Conservation (phyloP, 2,113 vertebrate species). For the Chrysemys picta region DNA sequence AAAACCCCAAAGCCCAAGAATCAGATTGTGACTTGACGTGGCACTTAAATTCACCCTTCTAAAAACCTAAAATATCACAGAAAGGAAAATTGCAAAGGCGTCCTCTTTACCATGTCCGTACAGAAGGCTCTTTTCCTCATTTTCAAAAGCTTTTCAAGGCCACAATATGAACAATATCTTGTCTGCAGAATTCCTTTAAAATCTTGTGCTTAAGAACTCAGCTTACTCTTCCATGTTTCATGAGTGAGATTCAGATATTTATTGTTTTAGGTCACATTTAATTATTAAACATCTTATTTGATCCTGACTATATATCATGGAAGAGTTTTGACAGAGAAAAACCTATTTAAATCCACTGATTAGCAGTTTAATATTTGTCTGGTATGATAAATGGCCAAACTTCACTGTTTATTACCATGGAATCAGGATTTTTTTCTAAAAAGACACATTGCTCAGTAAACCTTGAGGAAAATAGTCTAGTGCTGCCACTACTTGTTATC, state of each 20-base stretch:
- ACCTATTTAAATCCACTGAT: not conserved
- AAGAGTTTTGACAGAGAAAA: constrained; percentile 22
- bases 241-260: not conserved
- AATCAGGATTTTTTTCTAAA: constrained; percentile 71
- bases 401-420: constrained; percentile 54
- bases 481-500: constrained; percentile 30
- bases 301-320: not conserved
- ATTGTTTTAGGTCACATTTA: constrained; percentile 2
- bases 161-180: constrained; percentile 32
- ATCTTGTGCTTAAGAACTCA: not conserved
- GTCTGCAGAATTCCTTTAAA: constrained; percentile 57
- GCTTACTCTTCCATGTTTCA: constrained; percentile 21
- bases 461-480: not conserved
- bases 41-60: constrained; percentile 43
- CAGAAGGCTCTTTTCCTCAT: constrained; percentile 45
- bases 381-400: not conserved
- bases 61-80: constrained; percentile 64
- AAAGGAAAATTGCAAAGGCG: constrained; percentile 66
- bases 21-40: constrained; percentile 33
- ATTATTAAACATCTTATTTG: not conserved
- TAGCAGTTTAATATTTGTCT: constrained; percentile 15
- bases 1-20: not conserved
- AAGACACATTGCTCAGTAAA: constrained; percentile 40
- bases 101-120: constrained; percentile 34
- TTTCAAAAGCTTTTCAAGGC: constrained; percentile 58